Evolutionary conservation across 2,888 invertebrate genomes (phyloP), one percentile per base, ranked within the genome.

Genomic region (Acanthosoma haemorrhoidale): DNA sequence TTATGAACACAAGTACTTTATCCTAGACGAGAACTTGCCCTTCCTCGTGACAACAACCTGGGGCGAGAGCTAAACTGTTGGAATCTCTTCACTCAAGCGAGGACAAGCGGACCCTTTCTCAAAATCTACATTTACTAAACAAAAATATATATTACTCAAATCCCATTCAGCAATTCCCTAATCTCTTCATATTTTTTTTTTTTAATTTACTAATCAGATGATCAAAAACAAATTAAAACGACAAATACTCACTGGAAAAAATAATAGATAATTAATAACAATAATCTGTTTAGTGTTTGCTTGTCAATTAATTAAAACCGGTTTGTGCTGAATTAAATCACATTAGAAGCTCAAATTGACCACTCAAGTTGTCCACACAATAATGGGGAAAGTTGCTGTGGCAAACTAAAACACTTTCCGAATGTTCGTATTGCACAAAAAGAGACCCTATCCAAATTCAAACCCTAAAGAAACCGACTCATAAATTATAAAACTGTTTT

Each of bases 381-480:
- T n/a, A n/a, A n/a, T n/a, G n/a, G n/a, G n/a, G n/a, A n/a, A n/a
- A n/a, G n/a, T n/a, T n/a, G n/a, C n/a, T n/a, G n/a, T n/a, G n/a
- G n/a, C n/a, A n/a, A n/a, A n/a, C n/a, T n/a, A n/a, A n/a, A n/a
- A n/a, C 6, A 32, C 4, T 51, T 51, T 51, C 13, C n/a, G 8
- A n/a, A 51, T n/a, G 4, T 51, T 25, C n/a, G 29, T 25, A n/a
- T n/a, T n/a, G n/a, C 5, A 34, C 39, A 70, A 64, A 68, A 69
- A 69, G 31, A 69, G 32, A 59, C 43, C 43, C 38, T 32, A 18
- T 38, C 69, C 69, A 61, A 39, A 41, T 41, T 69, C 69, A 69
- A 43, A 69, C 69, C 25, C 34, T 69, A 69, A 69, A 69, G 69
- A 69, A 69, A 69, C 69, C 69, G 69, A 69, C 69, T 69, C 69